phyloP scores from a whole-genome alignment of 37 sponge, comb jelly and placozoan species.

The Amphimedon queenslandica region DNA sequence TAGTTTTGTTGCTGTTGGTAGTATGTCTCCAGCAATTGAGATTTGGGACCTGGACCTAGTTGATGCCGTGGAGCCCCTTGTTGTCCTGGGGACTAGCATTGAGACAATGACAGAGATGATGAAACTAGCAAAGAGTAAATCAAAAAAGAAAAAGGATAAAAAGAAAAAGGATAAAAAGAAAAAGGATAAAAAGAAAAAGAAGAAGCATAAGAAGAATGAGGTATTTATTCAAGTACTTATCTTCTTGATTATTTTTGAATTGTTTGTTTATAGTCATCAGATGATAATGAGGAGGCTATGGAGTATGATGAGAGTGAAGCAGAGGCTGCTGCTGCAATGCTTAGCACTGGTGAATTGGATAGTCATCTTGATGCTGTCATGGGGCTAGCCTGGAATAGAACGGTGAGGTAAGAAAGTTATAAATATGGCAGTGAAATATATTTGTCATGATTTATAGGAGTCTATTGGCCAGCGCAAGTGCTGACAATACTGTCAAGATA shows the following conservation, averaged over 20 bases:
- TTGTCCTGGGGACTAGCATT: constrained; percentile 63
- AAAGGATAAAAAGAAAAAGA: no score
- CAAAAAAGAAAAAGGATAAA: constrained; percentile 30
- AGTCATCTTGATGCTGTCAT: constrained; percentile 91
- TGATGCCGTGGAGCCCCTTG: constrained; percentile 77
- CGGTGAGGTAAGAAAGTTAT: constrained; percentile 35
- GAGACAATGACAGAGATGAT: not conserved
- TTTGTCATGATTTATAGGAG: constrained; percentile 42
- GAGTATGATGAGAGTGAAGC: no score
- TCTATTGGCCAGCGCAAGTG: constrained; percentile 89
- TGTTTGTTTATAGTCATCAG: no score
- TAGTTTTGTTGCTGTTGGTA: constrained; percentile 80
- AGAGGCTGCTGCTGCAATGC: no score
- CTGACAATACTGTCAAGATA: constrained; percentile 78
- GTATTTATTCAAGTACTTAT: not conserved
- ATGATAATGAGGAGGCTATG: no score
- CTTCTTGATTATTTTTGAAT: not conserved
- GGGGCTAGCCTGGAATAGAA: constrained; percentile 85
- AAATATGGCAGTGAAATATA: no score
- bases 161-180: constrained; percentile 26
- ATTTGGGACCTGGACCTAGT: constrained; percentile 96
- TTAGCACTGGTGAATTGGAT: no score
- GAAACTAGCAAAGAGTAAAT: not conserved
- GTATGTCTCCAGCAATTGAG: constrained; percentile 84
- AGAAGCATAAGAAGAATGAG: not conserved